Evolutionary conservation across 2,888 invertebrate species (phyloP).

Genomic region (Napeogenes inachia): DNA sequence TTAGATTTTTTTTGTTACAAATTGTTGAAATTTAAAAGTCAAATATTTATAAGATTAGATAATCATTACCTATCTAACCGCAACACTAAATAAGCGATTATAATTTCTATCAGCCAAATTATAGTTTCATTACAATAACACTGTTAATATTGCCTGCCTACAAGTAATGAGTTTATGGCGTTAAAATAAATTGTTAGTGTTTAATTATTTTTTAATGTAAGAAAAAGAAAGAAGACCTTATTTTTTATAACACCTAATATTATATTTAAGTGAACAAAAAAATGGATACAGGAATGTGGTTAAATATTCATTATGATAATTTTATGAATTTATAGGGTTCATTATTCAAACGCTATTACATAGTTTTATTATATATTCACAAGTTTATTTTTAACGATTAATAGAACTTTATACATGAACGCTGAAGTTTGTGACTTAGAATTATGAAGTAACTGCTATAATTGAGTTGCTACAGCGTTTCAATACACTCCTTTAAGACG

Average conservation of each 20-base stretch:
- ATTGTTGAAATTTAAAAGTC: constrained; percentile 12
- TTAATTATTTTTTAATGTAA: no score
- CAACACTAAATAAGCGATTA: constrained; percentile 12
- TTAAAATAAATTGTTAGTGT: no score
- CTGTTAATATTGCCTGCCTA: constrained; percentile 11
- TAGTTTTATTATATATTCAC: no score
- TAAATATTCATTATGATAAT: no score
- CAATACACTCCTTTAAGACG: constrained; percentile 35
- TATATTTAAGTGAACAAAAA: no score
- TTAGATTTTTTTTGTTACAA: no score
- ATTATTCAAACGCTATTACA: no score
- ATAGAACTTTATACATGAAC: not conserved
- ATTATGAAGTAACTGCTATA: constrained; percentile 19
- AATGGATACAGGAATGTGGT: no score
- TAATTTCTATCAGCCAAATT: constrained; percentile 22
- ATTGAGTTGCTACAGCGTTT: constrained; percentile 29
- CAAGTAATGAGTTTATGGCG: constrained; percentile 9
- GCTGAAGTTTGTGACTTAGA: constrained; percentile 11
- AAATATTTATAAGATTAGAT: constrained; percentile 15
- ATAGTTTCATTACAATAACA: constrained; percentile 30
- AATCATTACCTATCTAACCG: constrained; percentile 27
- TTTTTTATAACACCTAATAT: no score
- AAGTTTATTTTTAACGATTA: no score
- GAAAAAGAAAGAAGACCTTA: no score
- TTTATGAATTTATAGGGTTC: no score